Conservation (phyloP, 35 echinoderm and acorn worm genomes). For the Patiria miniata region DNA sequence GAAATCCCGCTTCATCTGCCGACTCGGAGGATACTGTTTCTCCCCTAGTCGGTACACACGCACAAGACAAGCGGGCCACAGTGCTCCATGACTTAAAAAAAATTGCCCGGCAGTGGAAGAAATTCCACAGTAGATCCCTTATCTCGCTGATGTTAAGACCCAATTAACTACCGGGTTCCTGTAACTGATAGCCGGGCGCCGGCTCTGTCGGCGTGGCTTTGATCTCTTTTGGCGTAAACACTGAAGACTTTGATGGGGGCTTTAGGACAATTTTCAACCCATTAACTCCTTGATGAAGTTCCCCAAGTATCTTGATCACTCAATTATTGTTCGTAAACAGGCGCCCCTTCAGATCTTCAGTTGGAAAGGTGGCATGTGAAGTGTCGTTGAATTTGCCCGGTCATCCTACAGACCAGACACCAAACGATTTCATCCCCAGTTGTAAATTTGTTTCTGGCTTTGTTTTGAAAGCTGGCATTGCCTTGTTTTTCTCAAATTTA, state of each 20-base stretch:
- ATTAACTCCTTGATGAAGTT: neutral
- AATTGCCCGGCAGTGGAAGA: neutral
- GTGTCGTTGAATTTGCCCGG: no score
- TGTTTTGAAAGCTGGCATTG: no score
- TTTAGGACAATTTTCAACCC: slow-evolving; percentile 28
- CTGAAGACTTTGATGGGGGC: neutral
- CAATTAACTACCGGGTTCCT: neutral
- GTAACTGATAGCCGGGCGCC: neutral
- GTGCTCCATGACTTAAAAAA: no score
- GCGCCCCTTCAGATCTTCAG: no score
- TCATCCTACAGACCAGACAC: no score
- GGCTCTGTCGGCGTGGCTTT: neutral
- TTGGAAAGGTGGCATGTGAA: no score
- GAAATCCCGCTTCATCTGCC: slow-evolving; percentile 7
- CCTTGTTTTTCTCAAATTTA: no score
- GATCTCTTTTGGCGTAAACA: neutral
- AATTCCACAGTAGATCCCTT: slow-evolving; percentile 18
- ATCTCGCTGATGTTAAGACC: slow-evolving; percentile 20
- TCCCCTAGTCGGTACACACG: neutral
- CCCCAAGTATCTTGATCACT: neutral
- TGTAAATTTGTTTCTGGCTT: no score
- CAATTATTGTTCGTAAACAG: neutral
- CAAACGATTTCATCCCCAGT: no score
- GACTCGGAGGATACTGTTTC: neutral
- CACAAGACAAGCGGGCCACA: neutral